Evolutionary conservation across 1,140 invertebrate genomes (phyloP).

Genomic region (Drosophila lini): DNA sequence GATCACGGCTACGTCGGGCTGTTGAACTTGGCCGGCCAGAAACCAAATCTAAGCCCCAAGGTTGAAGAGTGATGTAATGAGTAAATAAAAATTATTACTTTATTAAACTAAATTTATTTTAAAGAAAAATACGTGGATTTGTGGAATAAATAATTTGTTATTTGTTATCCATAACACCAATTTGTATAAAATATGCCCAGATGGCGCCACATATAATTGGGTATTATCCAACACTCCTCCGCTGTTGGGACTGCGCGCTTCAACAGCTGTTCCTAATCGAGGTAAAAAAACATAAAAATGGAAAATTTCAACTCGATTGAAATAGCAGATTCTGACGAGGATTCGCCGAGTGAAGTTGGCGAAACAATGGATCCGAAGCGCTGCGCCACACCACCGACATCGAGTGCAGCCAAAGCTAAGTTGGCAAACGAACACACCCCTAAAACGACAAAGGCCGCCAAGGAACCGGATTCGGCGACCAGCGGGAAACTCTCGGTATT

Average conservation of each 20-base stretch:
- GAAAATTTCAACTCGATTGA: conserved; percentile 45
- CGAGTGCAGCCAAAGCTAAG: conserved; percentile 6
- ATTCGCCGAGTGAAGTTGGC: conserved; percentile 14
- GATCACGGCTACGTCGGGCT: conserved; percentile 87
- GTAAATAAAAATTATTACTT: too few species aligned
- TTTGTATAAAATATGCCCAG: background rate
- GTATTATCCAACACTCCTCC: background rate
- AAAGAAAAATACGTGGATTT: background rate
- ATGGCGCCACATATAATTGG: background rate
- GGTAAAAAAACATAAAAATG: conserved; percentile 7
- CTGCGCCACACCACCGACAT: conserved; percentile 1
- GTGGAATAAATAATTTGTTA: background rate
- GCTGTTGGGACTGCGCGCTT: background rate
- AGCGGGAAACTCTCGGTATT: background rate
- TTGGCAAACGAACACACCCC: conserved; percentile 22
- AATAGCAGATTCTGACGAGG: conserved; percentile 70
- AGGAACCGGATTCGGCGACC: background rate
- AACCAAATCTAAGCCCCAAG: conserved; percentile 23
- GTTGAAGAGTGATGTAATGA: background rate
- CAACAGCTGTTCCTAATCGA: conserved; percentile 3
- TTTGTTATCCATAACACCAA: background rate
- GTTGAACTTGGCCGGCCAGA: conserved; percentile 22
- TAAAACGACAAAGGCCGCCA: background rate
- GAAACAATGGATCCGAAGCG: conserved; percentile 3
- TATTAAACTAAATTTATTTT: background rate